Base-by-base conservation (phyloP, 2,113 vertebrate species). In the Leptodactylus fuscus region DNA sequence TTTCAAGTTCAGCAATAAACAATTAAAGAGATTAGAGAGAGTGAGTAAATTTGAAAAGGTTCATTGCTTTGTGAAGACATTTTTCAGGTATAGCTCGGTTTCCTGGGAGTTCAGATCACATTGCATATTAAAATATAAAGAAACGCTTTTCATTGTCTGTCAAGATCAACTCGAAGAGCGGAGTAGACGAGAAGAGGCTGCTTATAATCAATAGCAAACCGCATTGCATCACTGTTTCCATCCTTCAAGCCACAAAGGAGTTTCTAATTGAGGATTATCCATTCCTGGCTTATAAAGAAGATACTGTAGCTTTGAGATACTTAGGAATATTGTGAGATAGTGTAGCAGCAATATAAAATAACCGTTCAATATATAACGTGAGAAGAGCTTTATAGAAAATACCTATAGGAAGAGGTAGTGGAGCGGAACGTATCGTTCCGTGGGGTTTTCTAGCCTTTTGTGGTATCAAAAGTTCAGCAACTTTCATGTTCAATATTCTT, bases 1-100 rank as follows among this genome's bases (percentile, higher is more conserved):
- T 83, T 87, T 88, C 89, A 81, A 84, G 89, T 81, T 73, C 88
- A 88, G 88, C 76, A 88, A 89, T 86, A 90, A 87, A 87, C 58
- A 90, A 82, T 88, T 88, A 87, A 70, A 83, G 83, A 70, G 90
- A 27, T 13, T 60, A 86, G 84, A 86, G 84, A 81, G 77, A 81
- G 84, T 27, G 41, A 22, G 76, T 86, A 0, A 27, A 81, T 36
- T 48, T 83, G 41, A 24, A 77, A 82, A 69, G 83, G 55, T 60
- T 83, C 0, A 27, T 18, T 83, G 58, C 84, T 86, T 86, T 81
- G 84, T 81, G 76, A 79, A 86, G 84, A 86, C 76, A 73, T 79
- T 86, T 86, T 81, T 73, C 77, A 81, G 84, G 84, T 86, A 73
- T 32, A 71, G 76, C 65, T 73, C 1, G 76, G 77, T 71, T 58